Evolutionary conservation across 1,140 invertebrate genomes (phyloP), one percentile per base, ranked within the genome.

Genomic region (Tetramorium parvispinum): DNA sequence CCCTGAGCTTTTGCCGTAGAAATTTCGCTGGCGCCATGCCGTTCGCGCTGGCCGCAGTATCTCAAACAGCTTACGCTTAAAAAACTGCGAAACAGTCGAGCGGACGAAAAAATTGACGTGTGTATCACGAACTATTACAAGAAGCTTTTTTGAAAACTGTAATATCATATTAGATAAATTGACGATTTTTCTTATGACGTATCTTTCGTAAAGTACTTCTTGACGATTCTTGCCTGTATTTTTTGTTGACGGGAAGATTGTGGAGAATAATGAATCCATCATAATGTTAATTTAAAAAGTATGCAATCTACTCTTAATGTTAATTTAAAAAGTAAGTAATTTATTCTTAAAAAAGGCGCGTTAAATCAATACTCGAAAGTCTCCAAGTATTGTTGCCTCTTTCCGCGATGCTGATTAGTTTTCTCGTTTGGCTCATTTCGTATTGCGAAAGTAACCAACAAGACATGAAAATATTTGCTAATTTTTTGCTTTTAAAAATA

Each of bases 31-130:
- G 77, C 77, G 77, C 55, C 53, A 27, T 21, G 16, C 21, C n/a
- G 77, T 51, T 66, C 43, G 21, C 32, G 46, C 43, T 81, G 16
- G 8, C 24, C 73, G 18, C 68, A 75, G 75, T 79, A 68, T 88
- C 75, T 71, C 57, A 46, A 40, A 55, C 13, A 21, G 43, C n/a
- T 53, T 55, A 5, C 13, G 43, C 18, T 46, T 3, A 37, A 18
- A 49, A 49, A 43, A 86, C 16, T 10, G 43, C 18, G 32, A 5
- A 40, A 57, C 7, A 13, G 18, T 11, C 11, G 21, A 13, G 0
- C 4, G 1, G 7, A 1, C 59, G 0, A 65, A 40, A 70, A 55
- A 18, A 46, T 68, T 49, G 13, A 68, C 40, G 21, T 13, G 21
- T 59, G 1, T 43, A 53, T 32, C 13, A 6, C 71, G 37, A 21